phyloP scores from a whole-genome alignment of 2,888 invertebrate genomes.

The Elgonia sp. region DNA sequence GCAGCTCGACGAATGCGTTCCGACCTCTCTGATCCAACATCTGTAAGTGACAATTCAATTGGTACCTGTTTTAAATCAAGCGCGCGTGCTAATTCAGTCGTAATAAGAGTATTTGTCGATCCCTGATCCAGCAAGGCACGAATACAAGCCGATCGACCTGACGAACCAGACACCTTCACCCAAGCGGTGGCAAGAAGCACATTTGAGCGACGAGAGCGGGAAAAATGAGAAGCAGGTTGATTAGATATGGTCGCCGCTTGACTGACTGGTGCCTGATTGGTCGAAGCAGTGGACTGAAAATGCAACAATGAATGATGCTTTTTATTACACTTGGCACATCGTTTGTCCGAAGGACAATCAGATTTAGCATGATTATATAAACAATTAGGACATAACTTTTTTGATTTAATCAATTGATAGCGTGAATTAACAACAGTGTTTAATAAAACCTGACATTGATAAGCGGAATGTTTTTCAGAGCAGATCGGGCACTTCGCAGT shows the following conservation, averaged over 20 bases:
- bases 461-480: slow-evolving; percentile 19
- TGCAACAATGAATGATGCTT: slow-evolving; percentile 48
- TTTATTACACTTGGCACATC: slow-evolving; percentile 26
- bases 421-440: background rate
- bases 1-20: slow-evolving; percentile 18
- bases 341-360: background rate
- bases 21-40: background rate
- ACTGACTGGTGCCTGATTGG: background rate
- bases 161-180: slow-evolving; percentile 11
- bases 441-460: no score
- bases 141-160: slow-evolving; percentile 5
- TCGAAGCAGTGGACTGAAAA: slow-evolving; percentile 7
- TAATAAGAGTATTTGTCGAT: slow-evolving; percentile 32
- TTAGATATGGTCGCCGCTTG: background rate
- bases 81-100: background rate
- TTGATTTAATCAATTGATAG: slow-evolving; percentile 15
- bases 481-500: slow-evolving; percentile 36
- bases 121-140: slow-evolving; percentile 43
- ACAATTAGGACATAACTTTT: slow-evolving; percentile 37
- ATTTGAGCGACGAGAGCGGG: background rate
- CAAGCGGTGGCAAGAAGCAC: slow-evolving; percentile 45
- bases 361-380: slow-evolving; percentile 17
- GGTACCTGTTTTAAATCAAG: background rate
- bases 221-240: background rate
- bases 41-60: slow-evolving; percentile 10